Percentiles rank a stretch among this genome's conserved stretches.
Evolutionary conservation across 2,888 invertebrate genomes (phyloP).

Genomic region (Drosophila ustulata): DNA sequence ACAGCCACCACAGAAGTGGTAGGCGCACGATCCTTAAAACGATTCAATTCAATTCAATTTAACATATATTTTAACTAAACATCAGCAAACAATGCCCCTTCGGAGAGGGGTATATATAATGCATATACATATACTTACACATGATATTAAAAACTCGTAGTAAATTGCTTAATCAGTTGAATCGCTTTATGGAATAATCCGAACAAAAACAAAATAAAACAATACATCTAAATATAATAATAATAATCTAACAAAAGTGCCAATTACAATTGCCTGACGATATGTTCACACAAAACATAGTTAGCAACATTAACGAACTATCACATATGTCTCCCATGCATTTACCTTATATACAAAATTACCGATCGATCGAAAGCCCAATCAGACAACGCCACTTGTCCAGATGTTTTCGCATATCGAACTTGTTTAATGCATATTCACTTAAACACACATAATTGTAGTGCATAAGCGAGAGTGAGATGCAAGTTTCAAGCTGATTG

Average conservation of each 20-base stretch:
- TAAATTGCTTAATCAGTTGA: not conserved
- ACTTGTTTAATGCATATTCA: not conserved
- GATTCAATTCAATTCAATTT: constrained; percentile 23
- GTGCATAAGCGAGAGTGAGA: not conserved
- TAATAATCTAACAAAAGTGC: constrained; percentile 64
- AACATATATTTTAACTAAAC: constrained; percentile 25
- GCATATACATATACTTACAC: constrained; percentile 20
- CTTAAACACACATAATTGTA: not conserved
- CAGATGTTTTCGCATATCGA: not conserved
- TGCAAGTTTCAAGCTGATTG: not conserved
- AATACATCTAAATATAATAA: constrained; percentile 6
- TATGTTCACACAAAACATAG: constrained; percentile 21
- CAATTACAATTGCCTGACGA: constrained; percentile 70
- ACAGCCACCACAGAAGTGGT: constrained; percentile 78
- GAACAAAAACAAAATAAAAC: constrained; percentile 4
- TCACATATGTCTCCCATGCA: constrained; percentile 1
- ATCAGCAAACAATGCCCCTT: constrained; percentile 13
- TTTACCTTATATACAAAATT: not conserved
- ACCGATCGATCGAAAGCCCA: not conserved
- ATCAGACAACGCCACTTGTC: not conserved
- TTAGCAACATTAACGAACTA: constrained; percentile 23
- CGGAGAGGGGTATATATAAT: constrained; percentile 29
- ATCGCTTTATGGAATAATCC: constrained; percentile 16
- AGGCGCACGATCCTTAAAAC: constrained; percentile 25
- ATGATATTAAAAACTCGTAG: constrained; percentile 11